Base-by-base conservation (phyloP, 2,113 vertebrate species). In the Cichladusa arquata region DNA sequence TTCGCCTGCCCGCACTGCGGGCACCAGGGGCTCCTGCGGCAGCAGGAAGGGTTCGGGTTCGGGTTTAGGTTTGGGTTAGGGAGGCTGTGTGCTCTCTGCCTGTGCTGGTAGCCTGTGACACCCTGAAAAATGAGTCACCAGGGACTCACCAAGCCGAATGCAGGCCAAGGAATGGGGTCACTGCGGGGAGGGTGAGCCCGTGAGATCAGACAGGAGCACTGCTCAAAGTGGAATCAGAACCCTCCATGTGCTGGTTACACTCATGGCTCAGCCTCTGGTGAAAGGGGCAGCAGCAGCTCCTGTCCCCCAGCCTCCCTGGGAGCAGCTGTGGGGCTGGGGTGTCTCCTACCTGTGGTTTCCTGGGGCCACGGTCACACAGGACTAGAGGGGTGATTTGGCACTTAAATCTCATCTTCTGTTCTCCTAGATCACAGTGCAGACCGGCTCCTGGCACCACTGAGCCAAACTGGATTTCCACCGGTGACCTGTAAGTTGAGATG, bases 401-500 rank as follows among this genome's bases (percentile, higher is more conserved):
- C 15, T 74, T n/a, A 62, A 71, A 50, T 16, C 31, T 9, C 5
- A 9, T 38, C 6, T 50, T 65, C 25, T 36, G 23, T 57, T 33
- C 53, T 47, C 16, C 4, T 19, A 65, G 73, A 24, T 87, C 87
- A 25, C 51, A 53, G 91, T 2, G 0, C 50, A 23, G 64, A 61
- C 19, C 0, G 0, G 64, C 44, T 84, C 48, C n/a, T 5, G 1
- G 73, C 86, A 26, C 40, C 80, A 12, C 45, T 3, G 8, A 77
- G 70, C 61, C 94, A 95, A 91, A 53, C 96, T 95, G 95, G 96
- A 86, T 90, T 78, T 66, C 76, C 36, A 44, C 19, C 15, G 4
- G 86, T 96, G 95, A 95, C 62, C 80, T 86, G 61, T 53, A 18
- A 97, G 96, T 88, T 93, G 91, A 86, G 80, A 6, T 12, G 13